Evolutionary conservation across 2,113 vertebrate genomes (phyloP).

Genomic region (Trematocara unimaculatum): DNA sequence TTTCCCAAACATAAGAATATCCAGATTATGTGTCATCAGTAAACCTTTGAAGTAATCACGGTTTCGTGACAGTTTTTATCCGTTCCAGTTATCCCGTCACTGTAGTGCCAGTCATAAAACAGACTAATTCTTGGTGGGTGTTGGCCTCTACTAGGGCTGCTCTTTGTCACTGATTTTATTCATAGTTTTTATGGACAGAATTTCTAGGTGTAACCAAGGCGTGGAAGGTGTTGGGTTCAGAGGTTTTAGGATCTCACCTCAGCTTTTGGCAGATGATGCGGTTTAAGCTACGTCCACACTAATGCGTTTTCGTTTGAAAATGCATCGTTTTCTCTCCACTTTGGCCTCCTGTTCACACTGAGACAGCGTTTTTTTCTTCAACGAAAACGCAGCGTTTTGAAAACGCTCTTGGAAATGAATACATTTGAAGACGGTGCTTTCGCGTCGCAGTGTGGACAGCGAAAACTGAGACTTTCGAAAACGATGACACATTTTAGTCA

Average conservation of each 20-base stretch:
- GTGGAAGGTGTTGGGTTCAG: neutral
- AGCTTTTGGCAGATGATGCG: neutral
- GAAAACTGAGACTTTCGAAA: too few species aligned
- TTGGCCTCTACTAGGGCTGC: neutral
- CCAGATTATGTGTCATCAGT: neutral
- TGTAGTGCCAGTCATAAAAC: neutral
- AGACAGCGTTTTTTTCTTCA: neutral
- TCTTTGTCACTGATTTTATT: neutral
- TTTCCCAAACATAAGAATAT: neutral
- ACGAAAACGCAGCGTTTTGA: rapidly evolving
- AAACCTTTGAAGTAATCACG: neutral
- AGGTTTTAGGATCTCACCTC: neutral
- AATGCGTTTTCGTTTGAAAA: neutral
- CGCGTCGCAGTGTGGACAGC: too few species aligned
- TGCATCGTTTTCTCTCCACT: neutral
- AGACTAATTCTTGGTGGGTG: neutral
- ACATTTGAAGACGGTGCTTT: too few species aligned
- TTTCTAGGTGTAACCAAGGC: neutral
- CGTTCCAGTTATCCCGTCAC: neutral
- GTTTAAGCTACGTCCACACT: neutral
- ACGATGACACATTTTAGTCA: too few species aligned
- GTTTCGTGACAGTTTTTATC: neutral
- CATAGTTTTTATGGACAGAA: neutral
- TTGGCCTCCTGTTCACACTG: neutral
- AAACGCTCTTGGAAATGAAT: too few species aligned